Percentiles rank a stretch among this genome's conserved stretches.
Conservation (phyloP, 2,113 vertebrate species). For the Conger conger region DNA sequence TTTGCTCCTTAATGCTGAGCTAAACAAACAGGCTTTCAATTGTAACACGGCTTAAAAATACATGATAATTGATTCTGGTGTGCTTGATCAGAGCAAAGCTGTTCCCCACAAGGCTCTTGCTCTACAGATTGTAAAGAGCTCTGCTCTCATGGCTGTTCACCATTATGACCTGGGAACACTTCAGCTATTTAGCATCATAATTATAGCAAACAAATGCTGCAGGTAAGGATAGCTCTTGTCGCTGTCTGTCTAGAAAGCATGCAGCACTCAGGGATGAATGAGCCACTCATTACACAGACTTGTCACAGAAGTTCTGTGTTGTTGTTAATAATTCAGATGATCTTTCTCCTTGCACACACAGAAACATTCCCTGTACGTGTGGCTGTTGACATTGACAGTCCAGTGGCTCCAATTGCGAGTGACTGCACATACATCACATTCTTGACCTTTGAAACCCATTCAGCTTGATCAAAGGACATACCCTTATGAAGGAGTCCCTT, state of each 20-base stretch:
- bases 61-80: not conserved
- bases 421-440: not conserved
- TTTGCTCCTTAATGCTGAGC: not conserved
- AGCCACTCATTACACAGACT: not conserved
- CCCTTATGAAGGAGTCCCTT: not conserved
- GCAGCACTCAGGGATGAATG: not conserved
- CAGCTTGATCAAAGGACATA: not conserved
- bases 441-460: not conserved
- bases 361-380: not conserved
- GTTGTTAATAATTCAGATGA: not conserved
- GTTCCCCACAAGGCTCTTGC: not conserved
- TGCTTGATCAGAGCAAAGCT: not conserved
- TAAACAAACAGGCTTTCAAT: not conserved
- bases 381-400: not conserved
- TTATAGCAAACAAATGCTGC: not conserved
- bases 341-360: not conserved
- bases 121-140: not conserved
- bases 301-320: not conserved
- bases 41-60: not conserved
- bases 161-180: not conserved
- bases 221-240: not conserved
- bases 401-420: not conserved
- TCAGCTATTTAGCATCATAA: constrained; percentile 6
- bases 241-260: no score
- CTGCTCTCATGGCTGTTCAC: not conserved